Evolutionary conservation across 2,797 vertebrate genomes (phyloP).

Genomic region (Sitta carolinensis): DNA sequence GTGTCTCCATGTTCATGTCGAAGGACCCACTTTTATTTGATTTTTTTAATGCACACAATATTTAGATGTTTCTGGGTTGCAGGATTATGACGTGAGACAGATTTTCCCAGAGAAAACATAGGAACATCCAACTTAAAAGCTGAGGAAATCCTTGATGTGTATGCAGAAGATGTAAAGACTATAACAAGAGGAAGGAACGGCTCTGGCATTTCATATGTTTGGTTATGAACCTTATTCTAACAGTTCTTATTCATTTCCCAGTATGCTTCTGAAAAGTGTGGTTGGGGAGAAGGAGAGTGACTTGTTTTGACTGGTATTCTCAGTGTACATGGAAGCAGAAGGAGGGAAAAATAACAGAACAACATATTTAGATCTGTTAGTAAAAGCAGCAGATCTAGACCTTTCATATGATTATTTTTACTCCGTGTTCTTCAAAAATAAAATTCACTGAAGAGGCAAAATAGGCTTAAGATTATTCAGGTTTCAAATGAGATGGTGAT

Average conservation of each 20-base stretch:
- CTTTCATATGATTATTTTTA: neutral
- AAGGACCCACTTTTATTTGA: neutral
- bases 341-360: neutral
- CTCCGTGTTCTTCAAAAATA: neutral
- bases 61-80: neutral
- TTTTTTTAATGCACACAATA: neutral
- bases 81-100: neutral
- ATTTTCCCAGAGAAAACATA: neutral
- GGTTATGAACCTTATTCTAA: neutral
- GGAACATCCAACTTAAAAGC: neutral
- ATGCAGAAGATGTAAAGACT: neutral
- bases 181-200: neutral
- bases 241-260: neutral
- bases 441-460: neutral
- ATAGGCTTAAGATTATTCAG: neutral
- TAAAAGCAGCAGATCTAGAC: neutral
- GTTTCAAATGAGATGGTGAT: neutral
- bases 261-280: neutral
- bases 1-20: neutral
- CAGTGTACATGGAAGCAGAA: neutral
- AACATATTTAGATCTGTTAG: neutral
- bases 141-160: neutral
- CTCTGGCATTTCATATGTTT: neutral
- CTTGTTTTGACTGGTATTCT: neutral
- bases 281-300: neutral